phyloP scores from a whole-genome alignment of 2,797 vertebrate species.

The Hyperoplus immaculatus region DNA sequence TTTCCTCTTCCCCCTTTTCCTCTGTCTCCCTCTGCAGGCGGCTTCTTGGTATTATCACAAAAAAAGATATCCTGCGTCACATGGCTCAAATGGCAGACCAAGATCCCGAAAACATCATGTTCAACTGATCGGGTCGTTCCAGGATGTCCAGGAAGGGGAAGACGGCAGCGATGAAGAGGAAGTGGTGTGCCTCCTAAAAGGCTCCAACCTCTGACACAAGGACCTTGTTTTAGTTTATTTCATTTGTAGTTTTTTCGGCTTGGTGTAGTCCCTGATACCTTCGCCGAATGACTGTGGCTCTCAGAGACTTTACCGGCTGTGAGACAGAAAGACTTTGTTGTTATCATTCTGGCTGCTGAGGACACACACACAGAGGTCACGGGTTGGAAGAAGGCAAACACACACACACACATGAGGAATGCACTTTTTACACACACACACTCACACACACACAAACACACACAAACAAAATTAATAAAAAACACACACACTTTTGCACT shows the following conservation, averaged over 20 bases:
- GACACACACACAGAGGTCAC: conserved; percentile 41
- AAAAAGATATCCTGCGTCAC: conserved; percentile 99
- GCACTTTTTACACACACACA: conserved; percentile 60
- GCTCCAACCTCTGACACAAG: conserved; percentile 89
- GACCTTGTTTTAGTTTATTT: conserved; percentile 21
- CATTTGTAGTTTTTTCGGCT: conserved; percentile 44
- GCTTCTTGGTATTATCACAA: conserved; percentile 99
- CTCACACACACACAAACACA: conserved; percentile 34
- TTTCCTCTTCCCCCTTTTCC: conserved; percentile 1
- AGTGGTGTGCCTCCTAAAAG: conserved; percentile 91
- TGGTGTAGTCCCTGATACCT: conserved; percentile 45
- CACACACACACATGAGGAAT: conserved; percentile 55
- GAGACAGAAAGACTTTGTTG: conserved; percentile 49
- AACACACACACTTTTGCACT: conserved; percentile 60
- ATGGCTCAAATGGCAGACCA: conserved; percentile 99
- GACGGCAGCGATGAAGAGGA: conserved; percentile 86
- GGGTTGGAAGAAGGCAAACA: conserved; percentile 33
- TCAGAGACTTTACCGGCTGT: conserved; percentile 4
- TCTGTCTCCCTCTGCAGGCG: conserved; percentile 88
- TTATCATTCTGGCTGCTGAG: conserved; percentile 63
- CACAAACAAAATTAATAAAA: background rate
- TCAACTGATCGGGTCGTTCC: conserved; percentile 93
- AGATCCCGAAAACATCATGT: conserved; percentile 99
- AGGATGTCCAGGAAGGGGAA: conserved; percentile 54
- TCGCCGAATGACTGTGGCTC: conserved; percentile 33